These are phyloP conservation scores for Slavum lentiscoides DNA, from an alignment of 2,888 invertebrate genomes.

Conservation along the genomic window DNA sequence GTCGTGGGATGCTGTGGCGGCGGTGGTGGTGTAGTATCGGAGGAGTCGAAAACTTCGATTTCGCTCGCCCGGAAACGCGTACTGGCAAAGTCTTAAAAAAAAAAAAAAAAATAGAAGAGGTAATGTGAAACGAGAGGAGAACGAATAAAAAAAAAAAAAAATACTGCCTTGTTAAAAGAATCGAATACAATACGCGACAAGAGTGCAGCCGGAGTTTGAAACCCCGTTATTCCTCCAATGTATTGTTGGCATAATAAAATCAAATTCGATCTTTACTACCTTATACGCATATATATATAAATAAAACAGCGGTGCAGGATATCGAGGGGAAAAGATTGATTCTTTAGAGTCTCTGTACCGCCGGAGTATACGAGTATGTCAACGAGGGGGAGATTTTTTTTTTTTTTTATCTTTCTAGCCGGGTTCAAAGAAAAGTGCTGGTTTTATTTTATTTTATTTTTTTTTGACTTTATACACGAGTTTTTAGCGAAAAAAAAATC, in stretches of 20 bases:
- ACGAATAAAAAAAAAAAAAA: constrained; percentile 3
- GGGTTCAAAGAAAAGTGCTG: constrained; percentile 13
- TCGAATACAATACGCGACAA: constrained; percentile 8
- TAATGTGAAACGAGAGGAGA: background rate
- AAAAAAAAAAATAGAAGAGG: constrained; percentile 6
- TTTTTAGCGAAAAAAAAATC: background rate
- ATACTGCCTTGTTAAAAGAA: constrained; percentile 32
- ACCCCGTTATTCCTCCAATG: constrained; percentile 1
- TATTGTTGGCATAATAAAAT: constrained; percentile 30
- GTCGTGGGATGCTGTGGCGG: no score
- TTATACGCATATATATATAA: background rate
- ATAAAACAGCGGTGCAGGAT: constrained; percentile 13
- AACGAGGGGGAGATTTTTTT: background rate
- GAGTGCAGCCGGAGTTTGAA: background rate
- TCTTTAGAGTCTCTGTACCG: background rate
- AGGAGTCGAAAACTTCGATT: constrained; percentile 22
- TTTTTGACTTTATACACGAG: background rate
- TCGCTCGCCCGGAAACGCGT: background rate
- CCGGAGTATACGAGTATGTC: background rate
- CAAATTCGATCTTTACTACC: constrained; percentile 28
- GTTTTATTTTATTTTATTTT: background rate
- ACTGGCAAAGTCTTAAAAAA: background rate
- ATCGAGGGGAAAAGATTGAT: constrained; percentile 25
- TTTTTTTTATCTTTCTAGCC: background rate
- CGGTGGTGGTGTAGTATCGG: no score